A percentile compares a stretch with the other conserved stretches of the same genome.
These are phyloP conservation scores for Leptinotarsa undecemlineata DNA, from an alignment of 1,140 invertebrate genomes.

Conservation along the genomic window DNA sequence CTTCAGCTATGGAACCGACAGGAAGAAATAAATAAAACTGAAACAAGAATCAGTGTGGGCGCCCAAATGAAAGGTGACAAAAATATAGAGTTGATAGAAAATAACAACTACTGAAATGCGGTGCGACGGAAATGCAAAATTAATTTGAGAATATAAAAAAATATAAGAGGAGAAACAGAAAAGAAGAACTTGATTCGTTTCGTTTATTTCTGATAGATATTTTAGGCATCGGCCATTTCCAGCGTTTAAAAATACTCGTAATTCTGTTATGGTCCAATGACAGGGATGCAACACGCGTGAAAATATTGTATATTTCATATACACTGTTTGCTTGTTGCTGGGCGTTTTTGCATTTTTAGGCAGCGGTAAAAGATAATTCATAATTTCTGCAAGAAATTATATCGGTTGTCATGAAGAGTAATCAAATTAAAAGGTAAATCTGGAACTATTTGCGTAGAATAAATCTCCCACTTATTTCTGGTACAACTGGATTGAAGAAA, in stretches of 20 bases:
- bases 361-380: too few relatives aligned
- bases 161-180: not conserved
- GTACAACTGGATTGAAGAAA: too few relatives aligned
- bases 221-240: not conserved
- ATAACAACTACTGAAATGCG: not conserved
- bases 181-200: not conserved
- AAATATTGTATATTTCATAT: too few relatives aligned
- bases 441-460: too few relatives aligned
- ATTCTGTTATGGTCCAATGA: too few relatives aligned
- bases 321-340: too few relatives aligned
- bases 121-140: slow-evolving; percentile 2
- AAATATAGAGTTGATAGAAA: not conserved
- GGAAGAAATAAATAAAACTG: slow-evolving; percentile 3
- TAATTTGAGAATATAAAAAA: not conserved
- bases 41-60: not conserved
- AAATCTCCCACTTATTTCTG: too few relatives aligned
- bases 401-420: too few relatives aligned
- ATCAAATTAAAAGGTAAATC: too few relatives aligned
- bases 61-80: not conserved
- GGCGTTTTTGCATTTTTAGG: too few relatives aligned
- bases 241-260: not conserved
- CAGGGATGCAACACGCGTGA: too few relatives aligned
- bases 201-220: not conserved
- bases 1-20: not conserved
- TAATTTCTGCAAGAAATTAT: too few relatives aligned